Percentiles rank a stretch among this genome's conserved stretches.
Conservation (phyloP, 1,140 invertebrate species). For the Lepidurus apus region DNA sequence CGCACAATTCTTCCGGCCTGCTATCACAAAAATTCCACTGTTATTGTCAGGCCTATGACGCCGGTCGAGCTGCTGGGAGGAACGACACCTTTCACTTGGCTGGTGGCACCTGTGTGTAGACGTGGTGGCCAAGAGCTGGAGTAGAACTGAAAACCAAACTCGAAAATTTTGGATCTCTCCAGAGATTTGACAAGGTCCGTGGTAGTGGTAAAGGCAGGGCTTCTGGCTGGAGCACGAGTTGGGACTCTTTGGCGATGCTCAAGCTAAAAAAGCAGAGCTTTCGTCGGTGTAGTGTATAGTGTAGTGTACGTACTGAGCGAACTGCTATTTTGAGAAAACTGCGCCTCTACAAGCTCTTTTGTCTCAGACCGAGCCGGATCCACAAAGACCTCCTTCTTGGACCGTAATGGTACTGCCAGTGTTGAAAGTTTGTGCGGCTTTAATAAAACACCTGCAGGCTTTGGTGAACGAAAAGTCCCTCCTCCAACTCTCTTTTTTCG, state of each 20-base stretch:
- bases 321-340: not conserved
- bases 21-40: not conserved
- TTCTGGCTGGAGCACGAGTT: not conserved
- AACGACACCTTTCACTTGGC: slow-evolving; percentile 6
- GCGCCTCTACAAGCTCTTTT: not conserved
- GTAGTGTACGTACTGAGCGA: not conserved
- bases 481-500: not conserved
- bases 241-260: not conserved
- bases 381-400: not conserved
- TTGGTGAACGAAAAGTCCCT: not conserved
- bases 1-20: not conserved
- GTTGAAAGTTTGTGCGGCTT: slow-evolving; percentile 1
- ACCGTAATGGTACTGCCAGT: not conserved
- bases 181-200: slow-evolving; percentile 18
- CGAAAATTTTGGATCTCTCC: not conserved
- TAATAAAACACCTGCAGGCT: not conserved
- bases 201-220: not conserved
- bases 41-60: not conserved
- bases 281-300: not conserved
- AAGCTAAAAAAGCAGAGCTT: not conserved
- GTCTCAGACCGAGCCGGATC: not conserved
- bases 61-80: not conserved
- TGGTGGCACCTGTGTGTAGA: not conserved
- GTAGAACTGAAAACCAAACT: not conserved
- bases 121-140: not conserved